Conservation (phyloP, 2,888 invertebrate species). For the Epicampocera succincta region DNA sequence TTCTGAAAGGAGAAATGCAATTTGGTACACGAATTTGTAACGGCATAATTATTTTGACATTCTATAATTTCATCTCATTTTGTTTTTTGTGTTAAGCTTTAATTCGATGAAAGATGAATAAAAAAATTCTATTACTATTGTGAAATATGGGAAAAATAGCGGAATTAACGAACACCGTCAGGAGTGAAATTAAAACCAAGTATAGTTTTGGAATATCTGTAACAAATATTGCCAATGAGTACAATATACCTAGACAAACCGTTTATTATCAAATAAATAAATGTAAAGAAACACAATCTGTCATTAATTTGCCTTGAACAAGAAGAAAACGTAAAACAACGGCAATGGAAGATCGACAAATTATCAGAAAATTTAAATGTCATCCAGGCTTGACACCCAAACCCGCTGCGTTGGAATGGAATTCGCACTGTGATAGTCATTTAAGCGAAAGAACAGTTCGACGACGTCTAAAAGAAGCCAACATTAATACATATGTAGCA, state of each 20-base stretch:
- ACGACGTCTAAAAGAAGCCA: too few species aligned
- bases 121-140: conserved; percentile 11
- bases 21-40: conserved; percentile 4
- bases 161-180: conserved; percentile 15
- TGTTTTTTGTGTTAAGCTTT: conserved; percentile 30
- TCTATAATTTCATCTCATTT: conserved; percentile 17
- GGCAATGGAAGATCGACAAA: conserved; percentile 20
- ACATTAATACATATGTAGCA: too few species aligned
- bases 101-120: conserved; percentile 24
- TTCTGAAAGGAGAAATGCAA: conserved; percentile 12
- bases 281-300: conserved; percentile 18
- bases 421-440: conserved; percentile 23
- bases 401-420: conserved; percentile 27
- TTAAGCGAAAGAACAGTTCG: too few species aligned
- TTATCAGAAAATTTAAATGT: conserved; percentile 29
- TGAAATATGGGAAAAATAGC: conserved; percentile 15
- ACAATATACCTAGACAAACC: conserved; percentile 31
- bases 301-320: too few species aligned
- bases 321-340: too few species aligned
- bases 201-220: too few species aligned
- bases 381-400: conserved; percentile 30
- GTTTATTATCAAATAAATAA: conserved; percentile 25
- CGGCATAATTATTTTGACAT: too few species aligned
- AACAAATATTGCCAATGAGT: too few species aligned
- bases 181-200: conserved; percentile 1